Percentiles rank a stretch among this genome's conserved stretches.
These are phyloP conservation scores for Chionis minor DNA, from an alignment of 2,113 vertebrate genomes.

Conservation along the genomic window DNA sequence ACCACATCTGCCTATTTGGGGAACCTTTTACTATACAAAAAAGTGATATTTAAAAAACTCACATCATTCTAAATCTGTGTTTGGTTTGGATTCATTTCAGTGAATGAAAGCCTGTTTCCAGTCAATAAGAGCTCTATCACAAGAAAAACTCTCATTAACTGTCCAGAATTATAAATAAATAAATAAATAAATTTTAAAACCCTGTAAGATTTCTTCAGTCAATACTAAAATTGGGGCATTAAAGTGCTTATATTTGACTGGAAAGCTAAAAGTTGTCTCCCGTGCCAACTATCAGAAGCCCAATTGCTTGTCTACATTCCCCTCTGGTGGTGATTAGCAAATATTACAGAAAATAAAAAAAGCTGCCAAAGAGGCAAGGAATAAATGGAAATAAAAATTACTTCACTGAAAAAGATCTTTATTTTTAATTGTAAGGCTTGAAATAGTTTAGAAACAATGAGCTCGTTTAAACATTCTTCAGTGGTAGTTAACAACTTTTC, in stretches of 20 bases:
- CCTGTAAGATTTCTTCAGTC: background rate
- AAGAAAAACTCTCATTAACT: background rate
- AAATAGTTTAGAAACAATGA: background rate
- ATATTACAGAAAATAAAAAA: background rate
- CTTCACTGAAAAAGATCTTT: background rate
- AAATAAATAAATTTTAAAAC: no score
- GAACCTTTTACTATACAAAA: background rate
- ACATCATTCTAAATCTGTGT: background rate
- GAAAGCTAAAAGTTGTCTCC: background rate
- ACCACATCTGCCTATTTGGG: background rate
- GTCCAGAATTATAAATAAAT: background rate
- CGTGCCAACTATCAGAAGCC: background rate
- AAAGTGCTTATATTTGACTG: background rate
- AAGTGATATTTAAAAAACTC: background rate
- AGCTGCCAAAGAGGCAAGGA: background rate
- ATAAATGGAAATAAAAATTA: background rate
- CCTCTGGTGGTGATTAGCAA: slow-evolving; percentile 57
- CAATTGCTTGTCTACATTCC: slow-evolving; percentile 44
- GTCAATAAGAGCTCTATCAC: background rate
- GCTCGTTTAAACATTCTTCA: background rate
- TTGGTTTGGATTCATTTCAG: fast-evolving
- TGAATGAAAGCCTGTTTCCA: background rate
- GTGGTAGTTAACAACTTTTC: background rate
- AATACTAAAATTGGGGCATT: background rate
- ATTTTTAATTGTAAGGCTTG: background rate